Base-by-base conservation (phyloP, 2,113 vertebrate genomes). In the Dipodomys spectabilis region DNA sequence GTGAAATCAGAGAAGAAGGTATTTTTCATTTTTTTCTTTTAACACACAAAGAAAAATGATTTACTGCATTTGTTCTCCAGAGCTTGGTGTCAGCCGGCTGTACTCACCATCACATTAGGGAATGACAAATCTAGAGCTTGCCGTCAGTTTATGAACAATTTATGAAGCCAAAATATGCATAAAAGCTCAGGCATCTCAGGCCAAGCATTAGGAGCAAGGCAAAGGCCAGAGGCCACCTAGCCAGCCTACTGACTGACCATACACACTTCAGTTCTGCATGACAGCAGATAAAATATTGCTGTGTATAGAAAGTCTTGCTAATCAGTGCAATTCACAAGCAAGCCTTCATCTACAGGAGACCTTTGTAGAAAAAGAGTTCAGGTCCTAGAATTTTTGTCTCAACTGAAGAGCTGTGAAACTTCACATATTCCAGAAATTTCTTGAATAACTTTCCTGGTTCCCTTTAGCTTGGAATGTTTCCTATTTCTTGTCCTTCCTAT, bases 21-120 rank as follows among this genome's bases (percentile, higher is more conserved):
- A 49, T 94, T 92, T 94, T 95, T 93, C 49, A 9, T 62, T 86
- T 89, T 89, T 95, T 92, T 39, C 35, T 95, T 90, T 53, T 75
- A 73, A 53, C 19, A 83, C 80, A 67, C 92, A 94, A 67, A 27
- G 25, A 75, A 84, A 95, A 87, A 75, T 74, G 25, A 93, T 90
- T 90, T 91, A 92, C 30, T 92, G 35, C 53, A 77, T 90, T 82
- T 78, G n/a, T 8, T 94, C 39, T 68, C 60, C 39, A 86, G 81
- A 91, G 67, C 73, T 91, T 74, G 53, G 71, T 91, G 82, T 88
- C 88, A 94, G 44, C 67, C 1, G 4, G 73, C 92, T 89, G 30
- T 85, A 90, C 20, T 75, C 35, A 85, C 39, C 10, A 22, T 30
- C 49, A 84, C 73, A 94, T 93, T 93, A 87, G 20, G 32, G 88